Base-by-base conservation (phyloP, 2,113 vertebrate species). In the Hyperopisus bebe region DNA sequence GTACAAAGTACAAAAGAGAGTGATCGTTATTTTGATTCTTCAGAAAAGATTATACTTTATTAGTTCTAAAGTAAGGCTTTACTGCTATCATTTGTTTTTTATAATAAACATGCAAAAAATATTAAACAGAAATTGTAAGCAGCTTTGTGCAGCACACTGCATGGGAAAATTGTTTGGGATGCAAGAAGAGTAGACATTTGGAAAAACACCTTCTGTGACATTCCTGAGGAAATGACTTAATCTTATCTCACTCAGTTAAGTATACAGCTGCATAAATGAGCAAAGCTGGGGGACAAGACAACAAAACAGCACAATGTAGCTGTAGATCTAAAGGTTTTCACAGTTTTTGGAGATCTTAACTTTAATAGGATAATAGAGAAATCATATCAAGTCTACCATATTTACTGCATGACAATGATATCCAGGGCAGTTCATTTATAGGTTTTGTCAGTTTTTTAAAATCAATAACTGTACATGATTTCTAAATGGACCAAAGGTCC, bases 1-100 rank as follows among this genome's bases (percentile, higher is more conserved):
- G 94, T 88, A 90, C 93, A 95, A 94, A 93, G 94, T 94, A 19
- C 93, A 92, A 50, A 70, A 88, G 5, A 21, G 70, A 90, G 88
- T 46, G 48, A 47, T 86, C 8, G 2, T 50, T 88, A 87, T 55
- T 66, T 90, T 89, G 42, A 1, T 77, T 47, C 44, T 44, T n/a
- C 24, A 88, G 88, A 50, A 17, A 51, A 21, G 44, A 74, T 47
- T 35, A 31, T 58, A 83, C 3, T 74, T 66, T 89, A 47, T 39
- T 70, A 70, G 90, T 90, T 50, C 55, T 50, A 13, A 13, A 47
- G 58, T 87, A 50, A 89, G 90, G 94, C 91, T 91, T 94, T 92
- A 94, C 94, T 93, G 19, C 24, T 24, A 46, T 21, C 24, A 48
- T 70, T 15, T 27, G 87, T 21, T 47, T 70, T 74, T 27, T 74